Conservation (phyloP, 92 coral and sea anemone species). For the Metridium senile region DNA sequence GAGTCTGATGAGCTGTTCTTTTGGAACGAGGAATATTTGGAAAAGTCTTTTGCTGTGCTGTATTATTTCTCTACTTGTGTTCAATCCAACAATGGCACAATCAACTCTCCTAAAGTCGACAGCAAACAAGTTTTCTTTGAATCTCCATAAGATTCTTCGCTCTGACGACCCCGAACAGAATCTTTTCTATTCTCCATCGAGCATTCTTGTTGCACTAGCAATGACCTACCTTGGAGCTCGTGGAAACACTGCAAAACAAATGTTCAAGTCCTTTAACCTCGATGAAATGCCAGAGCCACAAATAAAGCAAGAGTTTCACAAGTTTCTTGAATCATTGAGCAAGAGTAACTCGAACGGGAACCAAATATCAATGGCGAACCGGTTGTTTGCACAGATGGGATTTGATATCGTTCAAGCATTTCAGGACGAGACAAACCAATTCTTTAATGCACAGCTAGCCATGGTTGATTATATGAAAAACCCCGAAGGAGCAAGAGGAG, state of each 20-base stretch:
- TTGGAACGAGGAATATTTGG: not conserved
- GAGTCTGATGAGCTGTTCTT: not conserved
- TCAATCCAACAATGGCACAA: constrained; percentile 30
- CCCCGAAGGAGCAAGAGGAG: constrained; percentile 61
- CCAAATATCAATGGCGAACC: constrained; percentile 65
- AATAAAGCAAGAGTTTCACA: constrained; percentile 56
- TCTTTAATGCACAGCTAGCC: constrained; percentile 65
- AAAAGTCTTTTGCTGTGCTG: not conserved
- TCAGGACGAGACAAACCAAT: constrained; percentile 34
- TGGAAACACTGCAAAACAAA: constrained; percentile 78
- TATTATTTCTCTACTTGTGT: not conserved
- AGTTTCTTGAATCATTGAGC: constrained; percentile 52
- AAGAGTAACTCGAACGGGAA: constrained; percentile 51
- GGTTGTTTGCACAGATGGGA: constrained; percentile 71
- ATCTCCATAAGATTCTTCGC: constrained; percentile 50
- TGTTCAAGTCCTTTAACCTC: constrained; percentile 56
- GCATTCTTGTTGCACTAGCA: constrained; percentile 75
- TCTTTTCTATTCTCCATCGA: constrained; percentile 85
- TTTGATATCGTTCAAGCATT: constrained; percentile 57
- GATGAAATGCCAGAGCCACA: constrained; percentile 37
- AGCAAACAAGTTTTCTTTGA: constrained; percentile 56
- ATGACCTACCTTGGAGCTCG: constrained; percentile 90
- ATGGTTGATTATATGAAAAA: constrained; percentile 59
- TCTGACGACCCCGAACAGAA: constrained; percentile 37
- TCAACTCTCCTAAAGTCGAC: constrained; percentile 20